Conservation (phyloP, 2,113 vertebrate species). For the Chinchilla lanigera region DNA sequence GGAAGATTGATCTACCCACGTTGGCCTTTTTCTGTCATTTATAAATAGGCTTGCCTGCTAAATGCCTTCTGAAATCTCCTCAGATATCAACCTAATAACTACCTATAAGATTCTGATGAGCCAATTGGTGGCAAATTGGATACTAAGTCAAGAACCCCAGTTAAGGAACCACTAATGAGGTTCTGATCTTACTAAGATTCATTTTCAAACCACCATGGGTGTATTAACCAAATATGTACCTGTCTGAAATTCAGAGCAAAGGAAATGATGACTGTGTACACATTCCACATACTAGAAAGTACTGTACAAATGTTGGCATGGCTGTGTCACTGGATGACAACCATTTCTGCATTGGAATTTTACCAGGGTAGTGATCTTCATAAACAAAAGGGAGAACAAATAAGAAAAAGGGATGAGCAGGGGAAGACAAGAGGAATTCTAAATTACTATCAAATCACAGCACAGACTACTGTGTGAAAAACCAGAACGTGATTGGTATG, state of each 20-base stretch:
- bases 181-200: neutral
- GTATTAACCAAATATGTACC: neutral
- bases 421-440: neutral
- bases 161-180: neutral
- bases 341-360: neutral
- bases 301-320: neutral
- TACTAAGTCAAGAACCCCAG: neutral
- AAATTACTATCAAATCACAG: neutral
- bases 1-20: neutral
- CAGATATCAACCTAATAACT: neutral
- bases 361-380: neutral
- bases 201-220: neutral
- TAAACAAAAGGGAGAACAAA: neutral
- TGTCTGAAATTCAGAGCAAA: neutral
- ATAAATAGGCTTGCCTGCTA: neutral
- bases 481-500: fast-evolving
- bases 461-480: neutral
- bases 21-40: neutral
- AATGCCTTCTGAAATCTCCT: neutral
- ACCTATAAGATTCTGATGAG: neutral
- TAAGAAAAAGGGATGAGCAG: neutral
- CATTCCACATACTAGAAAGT: neutral
- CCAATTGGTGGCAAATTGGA: neutral
- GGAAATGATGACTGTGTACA: neutral
- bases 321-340: neutral